A percentile compares a stretch with the other conserved stretches of the same genome.
Evolutionary conservation across 2,888 invertebrate genomes (phyloP).

Genomic region (Syrista parreyssii): DNA sequence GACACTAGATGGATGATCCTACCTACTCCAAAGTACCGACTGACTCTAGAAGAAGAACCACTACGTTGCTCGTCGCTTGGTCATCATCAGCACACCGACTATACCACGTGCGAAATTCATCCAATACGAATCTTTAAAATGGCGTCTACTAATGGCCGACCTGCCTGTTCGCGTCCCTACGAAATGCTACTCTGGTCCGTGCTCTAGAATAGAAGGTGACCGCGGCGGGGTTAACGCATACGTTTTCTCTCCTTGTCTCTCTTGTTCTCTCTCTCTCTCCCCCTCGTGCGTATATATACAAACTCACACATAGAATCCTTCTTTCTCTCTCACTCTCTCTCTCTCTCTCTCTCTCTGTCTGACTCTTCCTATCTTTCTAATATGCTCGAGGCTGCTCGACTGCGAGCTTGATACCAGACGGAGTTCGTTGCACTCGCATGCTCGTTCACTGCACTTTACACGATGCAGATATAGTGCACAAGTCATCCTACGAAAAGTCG

Average conservation of each 20-base stretch:
- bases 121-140: neutral
- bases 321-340: no score
- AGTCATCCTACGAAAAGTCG: slow-evolving; percentile 7
- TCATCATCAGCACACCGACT: neutral
- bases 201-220: slow-evolving; percentile 55
- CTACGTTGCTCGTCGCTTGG: neutral
- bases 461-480: slow-evolving; percentile 44
- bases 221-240: slow-evolving; percentile 43
- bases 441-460: slow-evolving; percentile 56
- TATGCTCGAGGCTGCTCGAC: slow-evolving; percentile 6
- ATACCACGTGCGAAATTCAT: slow-evolving; percentile 3
- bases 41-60: neutral
- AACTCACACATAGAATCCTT: neutral
- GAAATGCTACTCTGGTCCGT: slow-evolving; percentile 21
- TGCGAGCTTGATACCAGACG: slow-evolving; percentile 35
- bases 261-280: neutral
- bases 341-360: no score
- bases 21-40: neutral
- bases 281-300: neutral
- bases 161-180: neutral
- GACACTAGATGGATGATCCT: neutral
- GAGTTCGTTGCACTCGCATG: slow-evolving; percentile 57
- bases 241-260: slow-evolving; percentile 6
- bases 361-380: neutral
- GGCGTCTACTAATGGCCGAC: neutral